Evolutionary conservation across 2,113 vertebrate species (phyloP).

Genomic region (Melanocharis versteri): DNA sequence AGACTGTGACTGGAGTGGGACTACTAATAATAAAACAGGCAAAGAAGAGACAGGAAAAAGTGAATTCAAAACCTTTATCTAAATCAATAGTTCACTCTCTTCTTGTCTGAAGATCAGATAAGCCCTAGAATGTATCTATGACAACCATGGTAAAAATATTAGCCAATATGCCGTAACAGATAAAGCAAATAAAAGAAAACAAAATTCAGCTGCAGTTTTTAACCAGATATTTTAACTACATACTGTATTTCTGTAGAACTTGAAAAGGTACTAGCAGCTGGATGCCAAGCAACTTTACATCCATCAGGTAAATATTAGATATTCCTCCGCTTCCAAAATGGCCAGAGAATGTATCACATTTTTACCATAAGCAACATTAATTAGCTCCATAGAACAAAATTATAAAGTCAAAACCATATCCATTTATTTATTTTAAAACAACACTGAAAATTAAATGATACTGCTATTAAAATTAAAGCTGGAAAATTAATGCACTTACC

Average conservation of each 20-base stretch:
- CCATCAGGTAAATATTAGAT: not conserved
- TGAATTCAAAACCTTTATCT: not conserved
- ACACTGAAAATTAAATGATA: not conserved
- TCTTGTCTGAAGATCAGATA: not conserved
- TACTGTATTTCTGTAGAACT: not conserved
- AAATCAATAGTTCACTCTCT: not conserved
- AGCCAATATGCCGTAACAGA: not conserved
- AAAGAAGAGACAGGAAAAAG: not conserved
- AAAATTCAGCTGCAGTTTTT: not conserved
- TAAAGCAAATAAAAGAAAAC: not conserved
- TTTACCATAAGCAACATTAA: not conserved
- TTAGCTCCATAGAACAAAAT: not conserved
- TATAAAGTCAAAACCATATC: not conserved
- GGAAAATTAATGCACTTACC: slow-evolving; percentile 71
- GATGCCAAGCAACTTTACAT: not conserved
- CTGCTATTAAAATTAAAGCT: not conserved
- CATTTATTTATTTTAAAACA: not conserved
- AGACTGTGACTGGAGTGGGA: not conserved
- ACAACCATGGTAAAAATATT: not conserved
- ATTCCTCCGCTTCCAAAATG: not conserved
- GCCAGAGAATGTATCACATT: not conserved
- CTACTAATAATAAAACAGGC: not conserved
- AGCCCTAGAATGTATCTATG: not conserved
- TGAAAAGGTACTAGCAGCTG: not conserved
- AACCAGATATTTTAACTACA: not conserved